Evolutionary conservation across 1,140 invertebrate genomes (phyloP).

Genomic region (Drosophila sturtevanti): DNA sequence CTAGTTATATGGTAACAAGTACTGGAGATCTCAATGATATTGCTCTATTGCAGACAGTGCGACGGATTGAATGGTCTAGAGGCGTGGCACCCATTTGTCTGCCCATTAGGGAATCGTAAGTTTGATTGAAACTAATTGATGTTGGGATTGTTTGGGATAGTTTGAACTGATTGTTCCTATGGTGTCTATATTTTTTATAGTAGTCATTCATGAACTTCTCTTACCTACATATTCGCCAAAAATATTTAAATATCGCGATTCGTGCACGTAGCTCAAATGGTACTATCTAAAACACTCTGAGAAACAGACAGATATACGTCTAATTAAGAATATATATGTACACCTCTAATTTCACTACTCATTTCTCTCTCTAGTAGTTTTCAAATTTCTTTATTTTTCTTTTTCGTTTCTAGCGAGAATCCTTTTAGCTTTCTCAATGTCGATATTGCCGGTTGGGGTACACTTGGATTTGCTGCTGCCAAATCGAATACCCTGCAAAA

Average conservation of each 20-base stretch:
- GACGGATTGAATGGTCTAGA: conserved; percentile 55
- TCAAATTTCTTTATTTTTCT: background rate
- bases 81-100: conserved; percentile 78
- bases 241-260: no score
- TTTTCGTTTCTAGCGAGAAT: conserved; percentile 18
- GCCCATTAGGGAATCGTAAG: conserved; percentile 63
- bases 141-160: no score
- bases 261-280: no score
- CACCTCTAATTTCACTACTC: no score
- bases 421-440: conserved; percentile 49
- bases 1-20: conserved; percentile 41
- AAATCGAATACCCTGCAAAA: conserved; percentile 75
- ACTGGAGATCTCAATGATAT: conserved; percentile 62
- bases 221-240: no score
- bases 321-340: no score
- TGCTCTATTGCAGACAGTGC: conserved; percentile 52
- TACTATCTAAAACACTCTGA: no score
- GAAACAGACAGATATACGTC: no score
- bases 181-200: no score
- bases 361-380: background rate
- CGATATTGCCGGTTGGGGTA: conserved; percentile 74
- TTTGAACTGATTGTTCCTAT: no score
- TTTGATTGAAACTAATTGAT: no score
- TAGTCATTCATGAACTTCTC: no score
- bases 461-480: conserved; percentile 54